Percentiles rank a stretch among this genome's conserved stretches.
These are phyloP conservation scores for Ormyrus labotus DNA, from an alignment of 2,888 invertebrate species.

Conservation along the genomic window DNA sequence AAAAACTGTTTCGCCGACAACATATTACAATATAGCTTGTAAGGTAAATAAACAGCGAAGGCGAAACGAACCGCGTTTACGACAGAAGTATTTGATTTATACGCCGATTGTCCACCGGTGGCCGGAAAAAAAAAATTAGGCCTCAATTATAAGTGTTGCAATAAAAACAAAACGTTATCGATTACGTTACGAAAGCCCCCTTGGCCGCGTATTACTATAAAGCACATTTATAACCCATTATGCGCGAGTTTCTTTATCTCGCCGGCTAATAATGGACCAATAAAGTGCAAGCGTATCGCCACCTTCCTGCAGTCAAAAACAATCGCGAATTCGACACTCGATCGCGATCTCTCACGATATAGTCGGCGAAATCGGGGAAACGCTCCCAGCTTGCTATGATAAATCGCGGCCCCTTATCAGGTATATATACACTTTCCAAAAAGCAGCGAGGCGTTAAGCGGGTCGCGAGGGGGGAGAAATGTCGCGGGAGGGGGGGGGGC, in stretches of 20 bases:
- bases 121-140: constrained; percentile 7
- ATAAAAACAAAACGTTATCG: constrained; percentile 6
- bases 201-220: too few species aligned
- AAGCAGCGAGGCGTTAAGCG: too few species aligned
- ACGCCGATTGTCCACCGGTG: constrained; percentile 7
- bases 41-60: not conserved
- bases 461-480: not conserved
- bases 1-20: too few species aligned
- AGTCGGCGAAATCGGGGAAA: too few species aligned
- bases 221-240: constrained; percentile 14
- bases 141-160: constrained; percentile 20
- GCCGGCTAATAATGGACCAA: constrained; percentile 28
- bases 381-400: too few species aligned
- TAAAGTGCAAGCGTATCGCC: constrained; percentile 9
- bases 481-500: not conserved
- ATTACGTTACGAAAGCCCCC: constrained; percentile 17
- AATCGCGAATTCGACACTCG: constrained; percentile 11
- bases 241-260: not conserved
- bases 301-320: not conserved
- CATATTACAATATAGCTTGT: too few species aligned
- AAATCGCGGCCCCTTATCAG: too few species aligned
- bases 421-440: too few species aligned
- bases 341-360: too few species aligned
- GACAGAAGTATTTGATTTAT: constrained; percentile 24
- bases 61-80: too few species aligned